phyloP scores from a whole-genome alignment of 1,140 invertebrate species.

The Trichogramma pretiosum region DNA sequence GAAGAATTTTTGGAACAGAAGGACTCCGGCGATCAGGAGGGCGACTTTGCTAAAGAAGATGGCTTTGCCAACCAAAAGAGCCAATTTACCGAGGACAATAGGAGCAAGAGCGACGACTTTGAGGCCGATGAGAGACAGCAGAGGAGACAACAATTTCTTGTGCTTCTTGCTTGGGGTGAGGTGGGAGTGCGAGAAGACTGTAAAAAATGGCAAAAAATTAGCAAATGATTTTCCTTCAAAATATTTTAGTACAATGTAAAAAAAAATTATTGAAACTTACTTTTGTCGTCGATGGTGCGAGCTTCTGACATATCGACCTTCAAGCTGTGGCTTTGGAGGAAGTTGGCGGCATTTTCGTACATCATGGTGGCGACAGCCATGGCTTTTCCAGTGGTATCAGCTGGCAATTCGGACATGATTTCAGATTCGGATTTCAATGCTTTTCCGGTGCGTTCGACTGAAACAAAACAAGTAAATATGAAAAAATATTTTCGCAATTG shows the following conservation, averaged over 20 bases:
- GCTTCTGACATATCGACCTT: neutral
- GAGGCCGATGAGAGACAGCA: conserved; percentile 55
- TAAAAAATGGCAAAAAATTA: too few species aligned
- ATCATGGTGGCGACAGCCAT: neutral
- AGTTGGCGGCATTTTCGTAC: neutral
- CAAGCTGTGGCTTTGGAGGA: neutral
- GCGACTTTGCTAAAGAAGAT: conserved; percentile 65
- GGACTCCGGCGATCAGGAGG: conserved; percentile 55
- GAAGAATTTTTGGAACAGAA: conserved; percentile 59
- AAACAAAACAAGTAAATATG: too few species aligned
- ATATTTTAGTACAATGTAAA: too few species aligned
- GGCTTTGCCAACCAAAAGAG: conserved; percentile 60
- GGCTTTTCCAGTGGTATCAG: neutral
- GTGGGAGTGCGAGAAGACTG: too few species aligned
- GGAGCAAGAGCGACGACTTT: conserved; percentile 61
- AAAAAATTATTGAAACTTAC: too few species aligned
- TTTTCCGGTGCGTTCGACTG: neutral
- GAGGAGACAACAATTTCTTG: conserved; percentile 60
- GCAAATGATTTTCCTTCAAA: too few species aligned
- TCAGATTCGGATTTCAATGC: neutral
- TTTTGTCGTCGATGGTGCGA: too few species aligned
- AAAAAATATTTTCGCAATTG: too few species aligned
- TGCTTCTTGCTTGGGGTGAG: too few species aligned
- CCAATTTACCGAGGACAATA: conserved; percentile 56
- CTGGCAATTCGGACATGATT: neutral